phyloP scores from a whole-genome alignment of 2,888 invertebrate genomes.

The Chromoteleia sp. region DNA sequence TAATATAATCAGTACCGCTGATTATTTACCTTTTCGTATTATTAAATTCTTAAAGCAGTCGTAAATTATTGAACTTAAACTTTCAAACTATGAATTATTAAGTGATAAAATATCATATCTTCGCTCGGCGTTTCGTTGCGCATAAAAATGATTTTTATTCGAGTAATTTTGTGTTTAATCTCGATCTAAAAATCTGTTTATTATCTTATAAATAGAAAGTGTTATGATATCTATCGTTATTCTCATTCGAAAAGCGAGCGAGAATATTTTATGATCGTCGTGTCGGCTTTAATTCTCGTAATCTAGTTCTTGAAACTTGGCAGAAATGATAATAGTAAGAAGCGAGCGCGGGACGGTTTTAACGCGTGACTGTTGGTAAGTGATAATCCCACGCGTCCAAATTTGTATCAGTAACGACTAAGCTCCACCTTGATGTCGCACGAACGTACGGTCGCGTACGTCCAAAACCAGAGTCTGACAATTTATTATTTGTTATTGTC shows the following conservation, averaged over 20 bases:
- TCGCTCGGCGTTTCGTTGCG: too few species aligned
- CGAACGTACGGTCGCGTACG: slow-evolving; percentile 13
- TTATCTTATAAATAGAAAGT: slow-evolving; percentile 29
- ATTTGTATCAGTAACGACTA: slow-evolving; percentile 60
- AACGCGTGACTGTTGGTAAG: slow-evolving; percentile 51
- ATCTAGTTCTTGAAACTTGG: slow-evolving; percentile 63
- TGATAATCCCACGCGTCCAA: slow-evolving; percentile 66
- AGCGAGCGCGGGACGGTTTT: slow-evolving; percentile 44
- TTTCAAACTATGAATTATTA: too few species aligned
- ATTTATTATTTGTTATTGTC: slow-evolving; percentile 63
- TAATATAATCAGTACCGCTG: too few species aligned
- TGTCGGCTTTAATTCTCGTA: slow-evolving; percentile 60
- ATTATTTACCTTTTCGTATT: too few species aligned
- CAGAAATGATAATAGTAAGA: slow-evolving; percentile 63
- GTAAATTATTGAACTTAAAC: too few species aligned
- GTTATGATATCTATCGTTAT: slow-evolving; percentile 26
- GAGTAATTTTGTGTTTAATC: background rate
- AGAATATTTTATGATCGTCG: slow-evolving; percentile 55
- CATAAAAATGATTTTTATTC: background rate
- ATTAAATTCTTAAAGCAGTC: too few species aligned
- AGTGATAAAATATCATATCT: too few species aligned
- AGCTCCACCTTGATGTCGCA: slow-evolving; percentile 51
- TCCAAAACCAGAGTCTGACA: slow-evolving; percentile 34
- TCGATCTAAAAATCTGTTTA: slow-evolving; percentile 15
- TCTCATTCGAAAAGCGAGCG: slow-evolving; percentile 36